Evolutionary conservation across 1,140 invertebrate species (phyloP).

Genomic region (Drosophila lacteicornis): DNA sequence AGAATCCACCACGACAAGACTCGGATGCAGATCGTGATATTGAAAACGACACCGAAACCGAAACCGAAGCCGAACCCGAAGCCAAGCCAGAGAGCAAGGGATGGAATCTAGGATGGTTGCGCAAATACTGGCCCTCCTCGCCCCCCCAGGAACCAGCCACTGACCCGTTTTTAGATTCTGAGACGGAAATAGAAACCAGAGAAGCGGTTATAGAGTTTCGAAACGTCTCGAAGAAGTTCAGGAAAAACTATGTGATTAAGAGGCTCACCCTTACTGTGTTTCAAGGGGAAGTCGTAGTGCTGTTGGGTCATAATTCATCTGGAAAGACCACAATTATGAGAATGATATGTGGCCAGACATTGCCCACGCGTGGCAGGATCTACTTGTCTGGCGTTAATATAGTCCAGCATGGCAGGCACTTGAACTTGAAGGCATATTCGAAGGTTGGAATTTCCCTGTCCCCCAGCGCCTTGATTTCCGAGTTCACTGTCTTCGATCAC

Average conservation of each 20-base stretch:
- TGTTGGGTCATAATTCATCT: constrained; percentile 53
- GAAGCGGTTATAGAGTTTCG: constrained; percentile 24
- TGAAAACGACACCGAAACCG: no score
- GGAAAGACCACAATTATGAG: constrained; percentile 52
- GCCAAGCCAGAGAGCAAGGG: no score
- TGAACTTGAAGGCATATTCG: neutral
- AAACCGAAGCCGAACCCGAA: no score
- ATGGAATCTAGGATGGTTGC: no score
- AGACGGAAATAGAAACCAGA: no score
- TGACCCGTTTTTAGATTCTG: neutral
- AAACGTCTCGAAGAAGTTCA: constrained; percentile 45
- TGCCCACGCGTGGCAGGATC: constrained; percentile 28
- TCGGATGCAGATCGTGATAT: no score
- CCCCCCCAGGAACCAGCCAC: no score
- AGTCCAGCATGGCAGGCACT: neutral
- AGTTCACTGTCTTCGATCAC: constrained; percentile 48
- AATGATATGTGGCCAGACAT: constrained; percentile 26
- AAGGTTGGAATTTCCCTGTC: constrained; percentile 12
- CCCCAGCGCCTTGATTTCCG: constrained; percentile 1
- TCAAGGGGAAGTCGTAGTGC: constrained; percentile 44
- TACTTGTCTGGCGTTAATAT: constrained; percentile 23
- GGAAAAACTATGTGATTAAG: constrained; percentile 17
- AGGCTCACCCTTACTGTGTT: constrained; percentile 36
- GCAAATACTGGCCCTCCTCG: no score
- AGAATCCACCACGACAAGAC: no score